A percentile compares a stretch with the other conserved stretches of the same genome.
phyloP scores from a whole-genome alignment of 2,888 invertebrate genomes.

The Dicranocentrus wangi region DNA sequence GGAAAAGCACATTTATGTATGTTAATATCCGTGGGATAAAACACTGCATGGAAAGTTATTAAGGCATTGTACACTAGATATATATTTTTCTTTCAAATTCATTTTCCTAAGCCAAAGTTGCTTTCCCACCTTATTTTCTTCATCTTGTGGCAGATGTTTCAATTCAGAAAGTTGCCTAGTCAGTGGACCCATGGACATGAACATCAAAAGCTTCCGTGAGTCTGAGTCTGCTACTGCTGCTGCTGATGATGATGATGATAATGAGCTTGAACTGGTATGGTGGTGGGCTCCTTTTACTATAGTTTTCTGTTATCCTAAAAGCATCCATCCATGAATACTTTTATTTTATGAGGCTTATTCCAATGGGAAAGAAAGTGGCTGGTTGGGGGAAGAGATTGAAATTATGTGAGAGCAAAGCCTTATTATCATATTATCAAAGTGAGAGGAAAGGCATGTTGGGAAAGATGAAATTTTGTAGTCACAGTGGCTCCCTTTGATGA shows the following conservation, averaged over 20 bases:
- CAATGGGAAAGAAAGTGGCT: background rate
- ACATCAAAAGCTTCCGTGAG: slow-evolving; percentile 8
- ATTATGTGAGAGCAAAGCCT: slow-evolving; percentile 2
- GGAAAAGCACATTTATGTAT: background rate
- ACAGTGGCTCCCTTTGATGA: too few relatives aligned
- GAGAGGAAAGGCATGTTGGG: too few relatives aligned
- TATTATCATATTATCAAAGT: slow-evolving; percentile 12
- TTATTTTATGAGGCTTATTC: background rate
- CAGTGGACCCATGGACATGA: background rate
- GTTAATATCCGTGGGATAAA: slow-evolving; percentile 13
- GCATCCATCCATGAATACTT: slow-evolving; percentile 9
- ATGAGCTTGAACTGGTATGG: slow-evolving; percentile 1
- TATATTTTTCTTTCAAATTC: background rate
- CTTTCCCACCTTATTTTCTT: background rate
- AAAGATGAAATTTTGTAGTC: too few relatives aligned
- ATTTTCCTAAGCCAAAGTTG: background rate
- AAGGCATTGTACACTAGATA: background rate
- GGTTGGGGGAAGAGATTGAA: background rate
- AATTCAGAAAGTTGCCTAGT: background rate
- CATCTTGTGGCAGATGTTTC: too few relatives aligned
- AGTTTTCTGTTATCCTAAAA: slow-evolving; percentile 3
- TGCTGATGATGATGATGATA: slow-evolving; percentile 15
- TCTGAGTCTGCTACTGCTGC: too few relatives aligned
- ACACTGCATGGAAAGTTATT: slow-evolving; percentile 6
- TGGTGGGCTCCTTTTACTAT: too few relatives aligned